These are phyloP conservation scores for Camelus dromedarius DNA, from an alignment of 2,113 vertebrate genomes.

Conservation along the genomic window DNA sequence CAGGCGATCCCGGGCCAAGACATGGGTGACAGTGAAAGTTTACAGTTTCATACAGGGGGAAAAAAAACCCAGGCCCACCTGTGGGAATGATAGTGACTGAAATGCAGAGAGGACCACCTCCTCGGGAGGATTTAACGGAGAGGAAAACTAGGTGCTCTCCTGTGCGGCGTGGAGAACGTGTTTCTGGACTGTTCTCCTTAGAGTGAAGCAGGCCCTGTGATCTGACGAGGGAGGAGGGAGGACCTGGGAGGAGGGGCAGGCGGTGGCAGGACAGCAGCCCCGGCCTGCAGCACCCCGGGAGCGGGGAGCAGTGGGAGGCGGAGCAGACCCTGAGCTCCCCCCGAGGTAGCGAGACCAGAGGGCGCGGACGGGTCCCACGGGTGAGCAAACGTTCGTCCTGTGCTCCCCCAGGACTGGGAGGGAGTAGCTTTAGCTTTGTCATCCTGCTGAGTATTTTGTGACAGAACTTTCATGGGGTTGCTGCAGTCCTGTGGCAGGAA, in stretches of 20 bases:
- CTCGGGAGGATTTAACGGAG: not conserved
- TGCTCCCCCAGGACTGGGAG: not conserved
- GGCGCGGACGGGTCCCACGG: accelerated
- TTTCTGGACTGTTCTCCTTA: not conserved
- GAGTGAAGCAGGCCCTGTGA: not conserved
- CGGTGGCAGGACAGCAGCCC: no score
- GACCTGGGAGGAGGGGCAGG: not conserved
- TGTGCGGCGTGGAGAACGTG: not conserved
- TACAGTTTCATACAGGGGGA: not conserved
- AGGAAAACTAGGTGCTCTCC: not conserved
- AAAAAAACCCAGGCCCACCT: not conserved
- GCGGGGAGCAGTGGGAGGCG: not conserved
- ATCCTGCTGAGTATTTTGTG: not conserved
- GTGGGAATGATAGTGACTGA: not conserved
- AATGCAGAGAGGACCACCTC: not conserved
- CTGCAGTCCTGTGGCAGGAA: no score
- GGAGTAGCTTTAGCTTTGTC: not conserved
- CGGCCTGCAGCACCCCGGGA: no score
- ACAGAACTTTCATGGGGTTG: no score
- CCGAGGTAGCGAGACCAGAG: not conserved
- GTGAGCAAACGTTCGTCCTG: not conserved
- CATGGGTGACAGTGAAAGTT: not conserved
- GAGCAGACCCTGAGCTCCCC: not conserved
- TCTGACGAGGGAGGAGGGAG: not conserved
- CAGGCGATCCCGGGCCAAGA: not conserved